Evolutionary conservation across 2,797 vertebrate genomes (phyloP).

Genomic region (Melanotaenia parkinsoni): DNA sequence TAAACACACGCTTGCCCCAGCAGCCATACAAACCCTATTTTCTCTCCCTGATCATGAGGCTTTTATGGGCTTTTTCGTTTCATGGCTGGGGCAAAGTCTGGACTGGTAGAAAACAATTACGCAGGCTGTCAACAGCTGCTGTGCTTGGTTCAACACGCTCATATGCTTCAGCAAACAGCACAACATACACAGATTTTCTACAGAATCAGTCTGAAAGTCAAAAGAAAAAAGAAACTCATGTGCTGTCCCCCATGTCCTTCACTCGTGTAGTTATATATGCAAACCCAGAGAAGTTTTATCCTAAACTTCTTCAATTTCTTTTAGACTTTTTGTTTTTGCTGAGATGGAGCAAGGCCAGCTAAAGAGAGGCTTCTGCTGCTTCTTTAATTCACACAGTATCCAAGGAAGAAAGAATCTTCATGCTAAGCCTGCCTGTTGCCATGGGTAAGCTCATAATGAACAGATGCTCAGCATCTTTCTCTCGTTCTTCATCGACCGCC

Average conservation of each 20-base stretch:
- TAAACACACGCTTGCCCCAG: not conserved
- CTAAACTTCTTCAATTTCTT: constrained; percentile 41
- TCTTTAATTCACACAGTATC: constrained; percentile 24
- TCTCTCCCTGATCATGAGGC: constrained; percentile 34
- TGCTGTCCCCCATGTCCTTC: constrained; percentile 26
- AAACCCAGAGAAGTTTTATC: constrained; percentile 48
- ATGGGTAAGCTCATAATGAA: constrained; percentile 54
- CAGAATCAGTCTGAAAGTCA: constrained; percentile 55
- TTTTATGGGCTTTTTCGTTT: constrained; percentile 69
- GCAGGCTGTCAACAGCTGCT: constrained; percentile 64
- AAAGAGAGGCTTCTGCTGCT: constrained; percentile 27
- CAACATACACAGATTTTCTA: constrained; percentile 35
- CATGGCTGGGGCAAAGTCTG: constrained; percentile 68
- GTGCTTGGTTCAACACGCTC: constrained; percentile 44
- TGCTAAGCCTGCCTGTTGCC: constrained; percentile 33
- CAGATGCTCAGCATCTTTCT: constrained; percentile 47
- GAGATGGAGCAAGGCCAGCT: constrained; percentile 17
- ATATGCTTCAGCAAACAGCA: constrained; percentile 53
- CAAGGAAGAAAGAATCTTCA: constrained; percentile 15
- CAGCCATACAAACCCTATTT: constrained; percentile 32
- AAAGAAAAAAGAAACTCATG: constrained; percentile 16
- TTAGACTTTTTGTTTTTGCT: constrained; percentile 26
- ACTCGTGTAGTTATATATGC: constrained; percentile 21
- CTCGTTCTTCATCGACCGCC: constrained; percentile 17
- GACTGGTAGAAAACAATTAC: constrained; percentile 71